These are phyloP conservation scores for Asteroscopus sphinx DNA, from an alignment of 2,888 invertebrate genomes.

Conservation along the genomic window DNA sequence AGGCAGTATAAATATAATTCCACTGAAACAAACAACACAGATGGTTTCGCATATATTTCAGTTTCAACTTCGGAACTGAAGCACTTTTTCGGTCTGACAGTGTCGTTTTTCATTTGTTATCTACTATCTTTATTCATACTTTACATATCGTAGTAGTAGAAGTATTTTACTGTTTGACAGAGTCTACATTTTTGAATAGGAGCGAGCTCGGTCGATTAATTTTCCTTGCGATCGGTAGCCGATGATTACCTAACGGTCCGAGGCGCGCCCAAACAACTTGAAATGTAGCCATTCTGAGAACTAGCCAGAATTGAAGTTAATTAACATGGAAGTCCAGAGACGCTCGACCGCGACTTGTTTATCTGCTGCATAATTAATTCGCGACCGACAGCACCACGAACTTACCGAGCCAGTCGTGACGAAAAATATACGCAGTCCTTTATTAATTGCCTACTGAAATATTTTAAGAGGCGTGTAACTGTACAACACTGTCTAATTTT, in stretches of 20 bases:
- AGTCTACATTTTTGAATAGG: constrained; percentile 9
- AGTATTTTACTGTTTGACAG: constrained; percentile 20
- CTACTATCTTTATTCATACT: constrained; percentile 49
- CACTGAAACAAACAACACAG: constrained; percentile 49
- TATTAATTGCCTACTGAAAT: constrained; percentile 21
- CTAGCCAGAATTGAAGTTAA: constrained; percentile 63
- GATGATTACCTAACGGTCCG: constrained; percentile 11
- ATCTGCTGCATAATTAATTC: constrained; percentile 76
- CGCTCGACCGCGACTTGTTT: constrained; percentile 65
- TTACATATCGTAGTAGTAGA: constrained; percentile 37
- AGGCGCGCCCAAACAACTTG: constrained; percentile 6
- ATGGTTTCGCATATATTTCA: constrained; percentile 55
- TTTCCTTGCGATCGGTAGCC: constrained; percentile 16
- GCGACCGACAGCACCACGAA: constrained; percentile 50
- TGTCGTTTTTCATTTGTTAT: constrained; percentile 57
- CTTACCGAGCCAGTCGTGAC: constrained; percentile 43
- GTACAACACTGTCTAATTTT: constrained; percentile 19
- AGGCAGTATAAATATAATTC: constrained; percentile 53
- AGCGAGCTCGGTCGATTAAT: constrained; percentile 14
- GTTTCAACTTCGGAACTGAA: constrained; percentile 58
- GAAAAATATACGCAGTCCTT: constrained; percentile 39
- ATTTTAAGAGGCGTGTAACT: constrained; percentile 15
- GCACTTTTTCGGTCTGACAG: constrained; percentile 59
- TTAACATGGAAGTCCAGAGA: constrained; percentile 70
- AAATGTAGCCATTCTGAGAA: constrained; percentile 34